phyloP scores from a whole-genome alignment of 2,797 vertebrate genomes.

The Pipistrellus nathusii region DNA sequence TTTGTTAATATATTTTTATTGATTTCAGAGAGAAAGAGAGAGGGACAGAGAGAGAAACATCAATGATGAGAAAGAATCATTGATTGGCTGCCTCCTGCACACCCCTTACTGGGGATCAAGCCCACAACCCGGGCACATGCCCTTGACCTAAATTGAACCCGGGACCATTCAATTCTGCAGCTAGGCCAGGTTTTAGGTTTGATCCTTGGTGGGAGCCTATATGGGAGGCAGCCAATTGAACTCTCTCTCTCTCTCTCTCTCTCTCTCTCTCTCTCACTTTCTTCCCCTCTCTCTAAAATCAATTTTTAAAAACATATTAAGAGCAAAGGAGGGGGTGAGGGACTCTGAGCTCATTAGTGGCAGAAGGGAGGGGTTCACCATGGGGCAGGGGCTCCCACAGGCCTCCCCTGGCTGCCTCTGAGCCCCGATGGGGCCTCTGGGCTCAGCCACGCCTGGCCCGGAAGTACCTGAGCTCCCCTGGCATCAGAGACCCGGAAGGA shows the following conservation, averaged over 20 bases:
- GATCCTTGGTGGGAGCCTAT: neutral
- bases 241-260: neutral
- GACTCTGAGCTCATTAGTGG: neutral
- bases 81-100: too few relatives aligned
- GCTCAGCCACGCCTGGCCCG: neutral
- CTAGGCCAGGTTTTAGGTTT: neutral
- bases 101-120: too few relatives aligned
- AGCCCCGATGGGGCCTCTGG: neutral
- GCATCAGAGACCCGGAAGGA: neutral
- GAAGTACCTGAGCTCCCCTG: neutral
- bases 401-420: neutral
- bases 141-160: too few relatives aligned
- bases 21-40: too few relatives aligned
- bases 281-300: neutral
- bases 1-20: too few relatives aligned
- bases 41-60: too few relatives aligned
- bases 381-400: accelerated
- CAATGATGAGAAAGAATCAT: too few relatives aligned
- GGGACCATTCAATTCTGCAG: too few relatives aligned
- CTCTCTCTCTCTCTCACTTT: neutral
- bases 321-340: neutral
- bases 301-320: neutral
- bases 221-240: neutral
- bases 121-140: too few relatives aligned
- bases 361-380: neutral